phyloP scores from a whole-genome alignment of 2,113 vertebrate species.

The Pycnonotus jocosus region DNA sequence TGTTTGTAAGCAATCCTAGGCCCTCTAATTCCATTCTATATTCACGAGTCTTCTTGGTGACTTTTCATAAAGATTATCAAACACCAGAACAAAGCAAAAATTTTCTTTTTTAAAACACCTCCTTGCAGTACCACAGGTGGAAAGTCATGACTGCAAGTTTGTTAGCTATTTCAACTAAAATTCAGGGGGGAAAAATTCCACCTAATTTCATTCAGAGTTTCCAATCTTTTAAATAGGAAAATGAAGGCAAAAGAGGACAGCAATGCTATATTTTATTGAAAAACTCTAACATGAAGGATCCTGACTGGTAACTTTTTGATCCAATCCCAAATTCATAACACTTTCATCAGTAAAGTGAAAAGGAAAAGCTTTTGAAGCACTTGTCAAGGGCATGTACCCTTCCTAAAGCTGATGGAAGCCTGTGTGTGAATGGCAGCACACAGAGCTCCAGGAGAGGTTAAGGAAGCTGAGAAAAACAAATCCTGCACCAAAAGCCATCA shows the following conservation, averaged over 20 bases:
- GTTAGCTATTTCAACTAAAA: background rate
- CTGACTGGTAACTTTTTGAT: background rate
- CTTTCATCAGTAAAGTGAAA: background rate
- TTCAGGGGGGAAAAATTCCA: background rate
- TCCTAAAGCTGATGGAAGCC: background rate
- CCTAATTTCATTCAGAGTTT: background rate
- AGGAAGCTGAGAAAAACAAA: background rate
- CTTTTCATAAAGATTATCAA: background rate
- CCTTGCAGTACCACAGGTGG: background rate
- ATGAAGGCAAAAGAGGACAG: background rate
- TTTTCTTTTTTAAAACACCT: background rate
- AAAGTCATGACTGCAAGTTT: background rate
- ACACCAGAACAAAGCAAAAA: background rate
- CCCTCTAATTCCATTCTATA: background rate
- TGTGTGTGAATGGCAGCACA: rapidly evolving
- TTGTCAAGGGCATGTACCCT: background rate
- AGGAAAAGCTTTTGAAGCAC: background rate
- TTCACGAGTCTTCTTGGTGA: background rate
- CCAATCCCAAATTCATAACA: background rate
- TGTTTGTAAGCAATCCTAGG: background rate
- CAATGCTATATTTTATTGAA: background rate
- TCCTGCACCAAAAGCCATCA: background rate
- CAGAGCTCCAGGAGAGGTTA: background rate
- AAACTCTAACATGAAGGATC: background rate
- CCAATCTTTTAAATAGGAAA: background rate